phyloP scores from a whole-genome alignment of 2,113 vertebrate species.

The Pavo muticus region DNA sequence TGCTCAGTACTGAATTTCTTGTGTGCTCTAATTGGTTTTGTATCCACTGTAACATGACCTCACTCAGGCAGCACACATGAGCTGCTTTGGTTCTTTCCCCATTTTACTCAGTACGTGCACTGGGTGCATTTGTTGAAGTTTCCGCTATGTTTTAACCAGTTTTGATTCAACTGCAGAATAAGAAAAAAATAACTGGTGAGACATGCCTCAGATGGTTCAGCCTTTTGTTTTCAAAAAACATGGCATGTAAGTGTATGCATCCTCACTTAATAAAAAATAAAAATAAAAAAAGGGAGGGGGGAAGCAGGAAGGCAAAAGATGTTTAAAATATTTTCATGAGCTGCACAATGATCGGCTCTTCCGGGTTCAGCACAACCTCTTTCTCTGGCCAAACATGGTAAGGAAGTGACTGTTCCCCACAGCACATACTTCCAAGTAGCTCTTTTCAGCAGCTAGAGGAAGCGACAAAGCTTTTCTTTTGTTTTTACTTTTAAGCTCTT shows the following conservation, averaged over 20 bases:
- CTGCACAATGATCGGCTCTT: slow-evolving; percentile 39
- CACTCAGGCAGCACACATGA: neutral
- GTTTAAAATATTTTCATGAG: slow-evolving; percentile 46
- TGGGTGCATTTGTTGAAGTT: neutral
- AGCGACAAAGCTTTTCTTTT: slow-evolving; percentile 29
- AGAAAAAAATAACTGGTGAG: neutral
- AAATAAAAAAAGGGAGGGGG: neutral
- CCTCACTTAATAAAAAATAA: neutral
- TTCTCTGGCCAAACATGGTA: slow-evolving; percentile 73
- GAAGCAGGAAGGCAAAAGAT: slow-evolving; percentile 37
- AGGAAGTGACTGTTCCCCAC: slow-evolving; percentile 73
- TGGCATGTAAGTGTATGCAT: neutral
- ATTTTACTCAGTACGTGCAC: neutral
- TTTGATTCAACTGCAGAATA: neutral
- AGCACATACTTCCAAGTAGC: slow-evolving; percentile 46
- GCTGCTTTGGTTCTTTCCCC: neutral
- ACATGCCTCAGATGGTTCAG: neutral
- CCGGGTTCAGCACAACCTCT: slow-evolving; percentile 41
- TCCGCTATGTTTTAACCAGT: neutral
- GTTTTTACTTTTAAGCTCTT: neutral
- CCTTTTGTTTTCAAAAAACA: slow-evolving; percentile 9
- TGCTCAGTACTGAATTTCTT: neutral
- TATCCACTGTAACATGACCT: neutral
- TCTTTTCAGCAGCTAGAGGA: slow-evolving; percentile 67
- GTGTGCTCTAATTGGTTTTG: neutral